These are phyloP conservation scores for Marisa cornuarietis DNA, from an alignment of 1,140 invertebrate genomes.

Conservation along the genomic window DNA sequence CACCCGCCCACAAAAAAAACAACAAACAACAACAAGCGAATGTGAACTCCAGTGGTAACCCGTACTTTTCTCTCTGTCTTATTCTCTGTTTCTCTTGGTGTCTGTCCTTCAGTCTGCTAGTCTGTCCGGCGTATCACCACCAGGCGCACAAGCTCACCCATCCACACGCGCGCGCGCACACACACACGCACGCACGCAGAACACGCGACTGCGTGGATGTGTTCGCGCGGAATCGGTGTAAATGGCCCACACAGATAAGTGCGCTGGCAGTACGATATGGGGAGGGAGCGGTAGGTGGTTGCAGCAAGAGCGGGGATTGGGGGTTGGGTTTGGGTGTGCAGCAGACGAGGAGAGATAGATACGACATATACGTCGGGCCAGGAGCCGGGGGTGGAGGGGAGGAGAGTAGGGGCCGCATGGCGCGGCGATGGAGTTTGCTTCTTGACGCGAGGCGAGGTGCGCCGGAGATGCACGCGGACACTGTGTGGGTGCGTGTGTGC, in stretches of 20 bases:
- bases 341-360: too few relatives aligned
- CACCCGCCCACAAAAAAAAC: too few relatives aligned
- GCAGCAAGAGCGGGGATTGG: too few relatives aligned
- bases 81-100: not conserved
- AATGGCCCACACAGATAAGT: conserved; percentile 6
- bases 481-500: conserved; percentile 2
- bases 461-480: too few relatives aligned
- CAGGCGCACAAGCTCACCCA: not conserved
- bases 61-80: not conserved
- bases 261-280: not conserved
- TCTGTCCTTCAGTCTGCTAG: not conserved
- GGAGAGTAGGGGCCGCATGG: too few relatives aligned
- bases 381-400: too few relatives aligned
- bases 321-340: too few relatives aligned
- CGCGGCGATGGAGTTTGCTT: not conserved
- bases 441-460: not conserved
- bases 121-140: not conserved
- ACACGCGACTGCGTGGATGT: not conserved
- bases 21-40: too few relatives aligned
- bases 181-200: conserved; percentile 1
- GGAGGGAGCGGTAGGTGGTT: not conserved
- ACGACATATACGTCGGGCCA: too few relatives aligned
- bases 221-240: not conserved
- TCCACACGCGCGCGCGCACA: not conserved
- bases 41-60: not conserved